Evolutionary conservation across 2,797 vertebrate genomes (phyloP).

Genomic region (Anguilla megastoma): DNA sequence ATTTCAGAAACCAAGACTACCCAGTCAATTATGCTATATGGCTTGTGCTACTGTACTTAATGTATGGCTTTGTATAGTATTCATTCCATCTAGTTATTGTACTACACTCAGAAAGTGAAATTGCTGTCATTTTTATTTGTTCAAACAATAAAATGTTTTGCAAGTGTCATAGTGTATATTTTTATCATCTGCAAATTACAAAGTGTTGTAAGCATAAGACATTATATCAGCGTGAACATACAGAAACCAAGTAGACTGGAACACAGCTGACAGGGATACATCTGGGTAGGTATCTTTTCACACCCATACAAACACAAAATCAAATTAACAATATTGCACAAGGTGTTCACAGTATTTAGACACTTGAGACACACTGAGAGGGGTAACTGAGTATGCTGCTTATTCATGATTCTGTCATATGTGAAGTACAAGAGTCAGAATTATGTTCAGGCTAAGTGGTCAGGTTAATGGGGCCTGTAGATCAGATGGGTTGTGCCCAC

Average conservation of each 20-base stretch:
- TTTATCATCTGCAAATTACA: neutral
- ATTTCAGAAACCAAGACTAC: neutral
- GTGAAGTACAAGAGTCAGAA: neutral
- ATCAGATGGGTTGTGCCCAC: neutral
- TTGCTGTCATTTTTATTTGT: neutral
- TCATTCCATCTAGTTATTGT: neutral
- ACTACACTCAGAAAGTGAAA: neutral
- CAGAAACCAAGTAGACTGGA: neutral
- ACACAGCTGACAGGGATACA: neutral
- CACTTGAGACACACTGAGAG: neutral
- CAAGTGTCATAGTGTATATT: neutral
- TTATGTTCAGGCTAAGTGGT: neutral
- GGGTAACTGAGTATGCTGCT: neutral
- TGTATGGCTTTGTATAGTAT: neutral
- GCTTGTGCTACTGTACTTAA: neutral
- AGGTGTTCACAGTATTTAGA: neutral
- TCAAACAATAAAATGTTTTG: neutral
- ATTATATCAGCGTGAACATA: neutral
- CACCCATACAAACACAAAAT: neutral
- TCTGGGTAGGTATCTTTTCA: neutral
- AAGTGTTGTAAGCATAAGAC: neutral
- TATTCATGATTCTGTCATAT: neutral
- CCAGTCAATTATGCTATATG: neutral
- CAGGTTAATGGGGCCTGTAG: neutral
- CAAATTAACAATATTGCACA: neutral